A percentile compares a stretch with the other conserved stretches of the same genome.
These are phyloP conservation scores for Tribolium castaneum DNA, from an alignment of 1,140 invertebrate genomes.

Conservation along the genomic window DNA sequence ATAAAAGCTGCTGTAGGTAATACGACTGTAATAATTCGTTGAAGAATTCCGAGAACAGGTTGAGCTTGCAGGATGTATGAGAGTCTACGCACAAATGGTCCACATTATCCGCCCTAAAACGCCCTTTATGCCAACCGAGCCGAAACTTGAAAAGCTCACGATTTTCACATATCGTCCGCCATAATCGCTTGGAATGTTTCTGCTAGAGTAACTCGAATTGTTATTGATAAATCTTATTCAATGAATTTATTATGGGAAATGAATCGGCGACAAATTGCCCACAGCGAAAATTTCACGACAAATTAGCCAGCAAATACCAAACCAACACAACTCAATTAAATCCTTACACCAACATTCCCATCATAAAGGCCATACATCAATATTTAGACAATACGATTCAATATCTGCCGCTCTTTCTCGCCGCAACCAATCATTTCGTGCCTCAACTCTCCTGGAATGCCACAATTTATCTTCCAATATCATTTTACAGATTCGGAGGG, in stretches of 20 bases:
- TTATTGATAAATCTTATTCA: conserved; percentile 19
- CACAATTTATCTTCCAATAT: conserved; percentile 23
- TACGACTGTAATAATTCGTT: conserved; percentile 15
- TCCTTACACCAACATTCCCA: background rate
- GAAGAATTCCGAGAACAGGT: conserved; percentile 31
- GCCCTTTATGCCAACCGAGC: background rate
- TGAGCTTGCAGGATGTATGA: conserved; percentile 29
- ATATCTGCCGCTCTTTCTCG: background rate
- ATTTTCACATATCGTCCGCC: conserved; percentile 15
- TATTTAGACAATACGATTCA: background rate
- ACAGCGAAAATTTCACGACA: conserved; percentile 2
- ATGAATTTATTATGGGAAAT: conserved; percentile 22
- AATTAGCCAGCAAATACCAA: conserved; percentile 11
- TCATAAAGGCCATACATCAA: no score
- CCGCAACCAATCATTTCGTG: background rate
- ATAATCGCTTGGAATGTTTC: conserved; percentile 11
- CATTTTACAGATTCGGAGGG: conserved; percentile 21
- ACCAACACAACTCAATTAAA: conserved; percentile 17
- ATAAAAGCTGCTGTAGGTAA: conserved; percentile 35
- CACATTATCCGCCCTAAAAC: conserved; percentile 33
- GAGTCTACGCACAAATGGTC: conserved; percentile 17
- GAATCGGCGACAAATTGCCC: conserved; percentile 1
- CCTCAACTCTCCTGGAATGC: conserved; percentile 7
- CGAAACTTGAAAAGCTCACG: conserved; percentile 1
- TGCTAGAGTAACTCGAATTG: conserved; percentile 24